Evolutionary conservation across 2,888 invertebrate species (phyloP), one percentile per base, ranked within the genome.

Genomic region (Choreutis nemorana): DNA sequence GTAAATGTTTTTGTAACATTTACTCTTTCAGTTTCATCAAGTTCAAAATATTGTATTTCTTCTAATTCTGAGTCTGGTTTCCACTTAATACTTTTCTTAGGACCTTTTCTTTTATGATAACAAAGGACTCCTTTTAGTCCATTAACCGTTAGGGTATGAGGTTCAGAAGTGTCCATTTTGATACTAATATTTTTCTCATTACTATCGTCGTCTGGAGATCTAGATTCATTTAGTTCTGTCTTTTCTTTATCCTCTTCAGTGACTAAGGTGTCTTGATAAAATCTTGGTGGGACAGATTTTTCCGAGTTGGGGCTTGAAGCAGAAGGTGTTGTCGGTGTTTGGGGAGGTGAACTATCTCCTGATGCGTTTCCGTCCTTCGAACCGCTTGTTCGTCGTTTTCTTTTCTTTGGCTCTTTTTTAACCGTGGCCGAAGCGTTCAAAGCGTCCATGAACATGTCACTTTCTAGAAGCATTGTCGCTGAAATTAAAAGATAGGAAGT

Each of bases 1-100:
- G 87, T 89, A 66, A 97, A 97, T 16, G 85, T 90, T 66, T 89
- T 93, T 2, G 89, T 94, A 1, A 97, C 97, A 70, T 97, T 97
- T 2, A 95, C 93, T 53, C 97, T 84, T 71, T 98, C 97, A 9
- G 91, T 95, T 70, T 96, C 97, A 65, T 97, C 97, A 42, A 97
- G 72, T 63, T 97, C 97, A 64, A 98, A 97, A 67, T 87, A 96
- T 48, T 90, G 87, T 32, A 94, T 81, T 50, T 91, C 87, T 46
- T 90, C 90, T 16, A 98, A 73, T 41, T 89, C 85, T 4, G 83
- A 68, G 34, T 94, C 94, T 3, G 87, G 83, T 51, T 89, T 89
- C 89, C 94, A 96, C 52, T 86, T 86, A 3, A 91, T 83, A 43
- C 85, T 84, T 61, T 91, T 90, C 56, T 90, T 94, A 3, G 88